These are phyloP conservation scores for Pachypanchax playfairii DNA, from an alignment of 2,113 vertebrate species.

Conservation along the genomic window DNA sequence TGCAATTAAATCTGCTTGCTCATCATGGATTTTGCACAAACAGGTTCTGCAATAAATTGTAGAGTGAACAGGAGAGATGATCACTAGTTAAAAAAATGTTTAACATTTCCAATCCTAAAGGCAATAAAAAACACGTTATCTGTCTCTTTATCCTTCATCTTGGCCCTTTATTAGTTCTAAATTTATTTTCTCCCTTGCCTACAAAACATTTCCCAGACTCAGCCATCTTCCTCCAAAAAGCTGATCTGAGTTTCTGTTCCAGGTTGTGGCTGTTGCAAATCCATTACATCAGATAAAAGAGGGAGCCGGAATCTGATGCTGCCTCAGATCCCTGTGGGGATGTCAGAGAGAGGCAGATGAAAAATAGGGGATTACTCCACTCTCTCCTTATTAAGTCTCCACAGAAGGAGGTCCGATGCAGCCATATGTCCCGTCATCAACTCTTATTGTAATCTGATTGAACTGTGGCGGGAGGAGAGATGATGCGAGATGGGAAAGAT, in stretches of 20 bases:
- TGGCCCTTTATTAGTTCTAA: not conserved
- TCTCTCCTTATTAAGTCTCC: constrained; percentile 64
- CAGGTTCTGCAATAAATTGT: too few relatives aligned
- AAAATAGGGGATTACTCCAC: constrained; percentile 61
- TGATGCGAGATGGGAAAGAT: not conserved
- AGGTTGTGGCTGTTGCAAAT: constrained; percentile 77
- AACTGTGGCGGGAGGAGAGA: constrained; percentile 24
- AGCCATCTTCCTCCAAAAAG: constrained; percentile 46
- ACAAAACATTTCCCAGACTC: constrained; percentile 26
- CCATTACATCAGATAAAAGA: constrained; percentile 77
- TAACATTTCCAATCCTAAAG: not conserved
- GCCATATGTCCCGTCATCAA: constrained; percentile 59
- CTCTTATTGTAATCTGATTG: constrained; percentile 62
- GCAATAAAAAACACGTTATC: too few relatives aligned
- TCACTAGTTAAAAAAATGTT: not conserved
- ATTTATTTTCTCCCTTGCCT: constrained; percentile 5
- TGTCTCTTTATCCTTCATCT: not conserved
- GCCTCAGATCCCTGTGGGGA: constrained; percentile 54
- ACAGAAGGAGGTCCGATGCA: constrained; percentile 43
- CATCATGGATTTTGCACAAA: too few relatives aligned
- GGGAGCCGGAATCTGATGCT: constrained; percentile 56
- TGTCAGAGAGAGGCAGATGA: constrained; percentile 61
- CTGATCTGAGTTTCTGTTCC: constrained; percentile 54
- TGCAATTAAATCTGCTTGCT: too few relatives aligned
- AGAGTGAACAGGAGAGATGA: not conserved